A percentile compares a stretch with the other conserved stretches of the same genome.
Conservation (phyloP, 2,888 invertebrate species). For the Aspidapion aeneum region DNA sequence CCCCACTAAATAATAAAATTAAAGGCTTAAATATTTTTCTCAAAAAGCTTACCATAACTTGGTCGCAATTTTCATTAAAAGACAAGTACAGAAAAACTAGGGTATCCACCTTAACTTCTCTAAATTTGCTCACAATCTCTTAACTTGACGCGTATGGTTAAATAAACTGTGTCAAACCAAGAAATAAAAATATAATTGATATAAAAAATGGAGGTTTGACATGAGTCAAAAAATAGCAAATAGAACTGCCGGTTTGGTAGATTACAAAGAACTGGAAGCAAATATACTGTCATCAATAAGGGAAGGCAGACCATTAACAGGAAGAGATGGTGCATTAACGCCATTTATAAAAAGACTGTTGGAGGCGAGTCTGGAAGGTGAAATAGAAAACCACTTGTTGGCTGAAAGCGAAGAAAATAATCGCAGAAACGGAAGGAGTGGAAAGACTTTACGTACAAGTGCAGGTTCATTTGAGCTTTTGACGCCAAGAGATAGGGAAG, state of each 20-base stretch:
- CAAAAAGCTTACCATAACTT: too few relatives aligned
- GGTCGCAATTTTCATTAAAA: too few relatives aligned
- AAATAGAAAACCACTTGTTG: conserved; percentile 10
- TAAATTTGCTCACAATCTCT: too few relatives aligned
- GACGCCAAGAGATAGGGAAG: conserved; percentile 2
- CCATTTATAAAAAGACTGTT: conserved; percentile 11
- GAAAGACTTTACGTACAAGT: conserved; percentile 13
- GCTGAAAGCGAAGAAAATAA: conserved; percentile 10
- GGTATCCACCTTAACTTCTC: too few relatives aligned
- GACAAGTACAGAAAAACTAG: too few relatives aligned
- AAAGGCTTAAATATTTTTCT: too few relatives aligned
- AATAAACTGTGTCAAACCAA: conserved; percentile 13
- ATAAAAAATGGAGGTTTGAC: background rate
- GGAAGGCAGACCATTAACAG: conserved; percentile 5
- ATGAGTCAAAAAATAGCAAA: conserved; percentile 5
- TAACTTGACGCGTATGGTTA: too few relatives aligned
- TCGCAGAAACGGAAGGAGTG: conserved; percentile 9
- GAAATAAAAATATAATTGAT: background rate
- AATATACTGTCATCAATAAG: conserved; percentile 4
- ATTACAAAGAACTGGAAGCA: conserved; percentile 4
- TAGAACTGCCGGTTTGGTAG: conserved; percentile 5
- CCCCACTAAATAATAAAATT: too few relatives aligned
- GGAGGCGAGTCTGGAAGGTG: conserved; percentile 11
- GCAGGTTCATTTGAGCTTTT: conserved; percentile 7
- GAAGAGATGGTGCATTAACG: conserved; percentile 6